These are phyloP conservation scores for Diachasma alloeum DNA, from an alignment of 1,140 invertebrate species.

Conservation along the genomic window DNA sequence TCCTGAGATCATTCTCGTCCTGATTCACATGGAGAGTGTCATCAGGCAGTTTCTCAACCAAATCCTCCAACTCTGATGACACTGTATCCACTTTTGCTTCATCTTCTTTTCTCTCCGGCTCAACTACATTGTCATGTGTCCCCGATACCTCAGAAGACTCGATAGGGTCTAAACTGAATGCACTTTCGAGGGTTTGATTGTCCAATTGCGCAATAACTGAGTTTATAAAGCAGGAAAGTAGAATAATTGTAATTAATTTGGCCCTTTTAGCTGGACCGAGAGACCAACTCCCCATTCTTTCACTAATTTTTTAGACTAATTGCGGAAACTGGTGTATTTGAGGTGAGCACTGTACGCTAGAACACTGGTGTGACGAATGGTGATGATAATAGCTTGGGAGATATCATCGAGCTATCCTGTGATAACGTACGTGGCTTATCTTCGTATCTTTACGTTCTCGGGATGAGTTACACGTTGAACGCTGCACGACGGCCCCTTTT, in stretches of 20 bases:
- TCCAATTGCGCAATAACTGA: neutral
- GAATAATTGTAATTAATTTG: too few species aligned
- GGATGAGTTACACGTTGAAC: slow-evolving; percentile 4
- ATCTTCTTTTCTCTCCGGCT: neutral
- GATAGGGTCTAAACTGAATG: neutral
- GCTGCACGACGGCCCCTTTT: slow-evolving; percentile 16
- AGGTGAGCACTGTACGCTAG: neutral
- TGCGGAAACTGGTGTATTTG: neutral
- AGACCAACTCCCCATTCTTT: neutral
- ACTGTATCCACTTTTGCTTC: neutral
- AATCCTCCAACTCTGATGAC: slow-evolving; percentile 30
- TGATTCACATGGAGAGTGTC: neutral
- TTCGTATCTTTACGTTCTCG: slow-evolving; percentile 27
- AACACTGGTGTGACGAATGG: slow-evolving; percentile 20
- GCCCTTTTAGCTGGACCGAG: too few species aligned
- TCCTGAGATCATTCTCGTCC: neutral
- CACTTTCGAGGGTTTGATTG: slow-evolving; percentile 6
- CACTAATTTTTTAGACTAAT: neutral
- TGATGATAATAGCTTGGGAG: slow-evolving; percentile 14
- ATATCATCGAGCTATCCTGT: slow-evolving; percentile 25
- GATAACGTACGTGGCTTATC: slow-evolving; percentile 30
- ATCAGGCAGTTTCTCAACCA: slow-evolving; percentile 17
- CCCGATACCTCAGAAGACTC: neutral
- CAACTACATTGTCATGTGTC: neutral
- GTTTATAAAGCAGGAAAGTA: neutral